These are phyloP conservation scores for Brachionus manjavacas DNA, from an alignment of 1,140 invertebrate species.

Conservation along the genomic window DNA sequence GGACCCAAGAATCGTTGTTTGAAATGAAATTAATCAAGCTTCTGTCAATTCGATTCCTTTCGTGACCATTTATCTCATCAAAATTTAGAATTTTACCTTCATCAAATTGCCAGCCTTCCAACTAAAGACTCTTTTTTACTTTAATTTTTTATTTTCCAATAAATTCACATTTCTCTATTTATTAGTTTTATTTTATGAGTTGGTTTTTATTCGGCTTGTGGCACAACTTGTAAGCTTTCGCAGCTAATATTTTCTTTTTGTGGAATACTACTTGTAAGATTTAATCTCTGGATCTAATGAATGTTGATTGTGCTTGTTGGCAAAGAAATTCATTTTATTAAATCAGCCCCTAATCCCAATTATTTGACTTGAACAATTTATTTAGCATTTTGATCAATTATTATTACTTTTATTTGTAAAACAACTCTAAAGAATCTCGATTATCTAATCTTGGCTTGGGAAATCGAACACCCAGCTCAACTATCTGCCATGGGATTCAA, in stretches of 20 bases:
- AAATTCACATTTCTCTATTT: background rate
- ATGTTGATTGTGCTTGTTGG: background rate
- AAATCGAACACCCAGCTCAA: background rate
- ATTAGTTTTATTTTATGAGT: background rate
- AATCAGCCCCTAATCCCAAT: background rate
- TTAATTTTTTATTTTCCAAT: background rate
- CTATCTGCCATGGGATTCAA: background rate
- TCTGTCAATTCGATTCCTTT: background rate
- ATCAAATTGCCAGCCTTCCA: background rate
- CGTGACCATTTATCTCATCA: background rate
- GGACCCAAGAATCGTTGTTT: background rate
- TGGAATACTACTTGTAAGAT: background rate
- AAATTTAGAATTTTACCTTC: too few species aligned
- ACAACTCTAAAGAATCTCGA: background rate
- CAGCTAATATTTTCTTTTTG: background rate
- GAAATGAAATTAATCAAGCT: background rate
- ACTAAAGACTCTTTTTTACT: background rate
- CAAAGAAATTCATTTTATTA: background rate
- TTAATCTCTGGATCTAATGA: background rate
- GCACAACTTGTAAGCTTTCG: background rate
- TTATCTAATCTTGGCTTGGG: background rate
- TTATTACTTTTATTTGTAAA: background rate
- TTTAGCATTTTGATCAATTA: constrained; percentile 1
- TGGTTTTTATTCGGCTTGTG: background rate
- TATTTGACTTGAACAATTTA: background rate